phyloP scores from a whole-genome alignment of 2,113 vertebrate species.

The Plotosus lineatus region DNA sequence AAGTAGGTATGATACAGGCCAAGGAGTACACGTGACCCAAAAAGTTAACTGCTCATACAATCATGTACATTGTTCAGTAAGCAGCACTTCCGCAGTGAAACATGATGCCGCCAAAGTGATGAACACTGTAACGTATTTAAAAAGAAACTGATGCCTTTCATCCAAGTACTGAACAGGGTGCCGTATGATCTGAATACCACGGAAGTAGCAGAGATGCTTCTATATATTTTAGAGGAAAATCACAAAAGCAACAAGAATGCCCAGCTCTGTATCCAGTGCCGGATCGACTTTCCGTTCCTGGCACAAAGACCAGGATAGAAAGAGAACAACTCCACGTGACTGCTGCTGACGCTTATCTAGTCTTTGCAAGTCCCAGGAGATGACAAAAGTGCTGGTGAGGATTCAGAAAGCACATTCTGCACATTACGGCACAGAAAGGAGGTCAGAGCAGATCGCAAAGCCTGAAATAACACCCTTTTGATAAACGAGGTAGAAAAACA shows the following conservation, averaged over 20 bases:
- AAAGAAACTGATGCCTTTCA: slow-evolving; percentile 1
- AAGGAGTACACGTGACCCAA: neutral
- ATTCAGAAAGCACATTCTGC: slow-evolving; percentile 12
- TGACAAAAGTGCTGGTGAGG: slow-evolving; percentile 21
- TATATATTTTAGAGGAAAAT: neutral
- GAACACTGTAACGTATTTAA: slow-evolving; percentile 1
- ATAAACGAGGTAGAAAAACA: slow-evolving; percentile 36
- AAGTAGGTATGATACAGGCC: neutral
- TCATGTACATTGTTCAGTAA: neutral
- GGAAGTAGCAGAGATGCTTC: neutral
- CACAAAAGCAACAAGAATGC: neutral
- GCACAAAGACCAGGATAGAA: neutral
- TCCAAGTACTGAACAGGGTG: neutral
- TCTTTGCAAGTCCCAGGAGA: slow-evolving; percentile 20
- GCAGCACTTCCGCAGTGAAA: neutral
- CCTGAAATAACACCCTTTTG: slow-evolving; percentile 41
- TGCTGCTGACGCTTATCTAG: slow-evolving; percentile 16
- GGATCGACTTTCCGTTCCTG: neutral
- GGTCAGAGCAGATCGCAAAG: slow-evolving; percentile 16
- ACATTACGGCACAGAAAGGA: slow-evolving; percentile 15
- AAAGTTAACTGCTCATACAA: neutral
- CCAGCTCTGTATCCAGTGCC: neutral
- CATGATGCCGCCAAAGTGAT: slow-evolving; percentile 3
- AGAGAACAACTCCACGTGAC: slow-evolving; percentile 10
- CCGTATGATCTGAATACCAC: neutral